Evolutionary conservation across 2,888 invertebrate genomes (phyloP).

Genomic region (Tenthredo scrophulariae): DNA sequence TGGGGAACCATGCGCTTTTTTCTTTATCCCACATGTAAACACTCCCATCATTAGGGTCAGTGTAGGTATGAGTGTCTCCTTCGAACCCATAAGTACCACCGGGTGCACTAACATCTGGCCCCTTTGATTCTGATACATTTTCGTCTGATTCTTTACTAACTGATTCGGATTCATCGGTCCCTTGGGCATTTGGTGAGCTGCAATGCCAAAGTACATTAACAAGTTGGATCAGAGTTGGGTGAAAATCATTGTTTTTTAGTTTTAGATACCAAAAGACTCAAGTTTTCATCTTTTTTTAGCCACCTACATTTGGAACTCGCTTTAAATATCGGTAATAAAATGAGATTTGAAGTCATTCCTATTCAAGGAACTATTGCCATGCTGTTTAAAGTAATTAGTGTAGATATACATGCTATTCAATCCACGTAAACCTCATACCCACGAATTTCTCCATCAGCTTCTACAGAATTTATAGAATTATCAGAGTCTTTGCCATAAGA

Average conservation of each 20-base stretch:
- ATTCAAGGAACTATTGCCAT: neutral
- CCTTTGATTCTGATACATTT: constrained; percentile 59
- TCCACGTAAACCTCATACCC: constrained; percentile 72
- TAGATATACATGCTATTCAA: neutral
- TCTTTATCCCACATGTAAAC: constrained; percentile 94
- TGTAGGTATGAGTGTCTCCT: constrained; percentile 89
- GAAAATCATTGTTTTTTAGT: constrained; percentile 25
- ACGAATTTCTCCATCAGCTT: constrained; percentile 73
- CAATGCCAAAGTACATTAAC: constrained; percentile 68
- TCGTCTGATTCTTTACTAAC: constrained; percentile 64
- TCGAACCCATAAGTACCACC: constrained; percentile 84
- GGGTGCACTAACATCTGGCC: constrained; percentile 67
- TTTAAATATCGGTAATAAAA: neutral
- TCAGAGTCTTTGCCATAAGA: constrained; percentile 79
- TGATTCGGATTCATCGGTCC: constrained; percentile 61
- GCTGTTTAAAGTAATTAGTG: constrained; percentile 55
- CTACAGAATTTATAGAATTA: constrained; percentile 68
- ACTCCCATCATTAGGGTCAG: constrained; percentile 90
- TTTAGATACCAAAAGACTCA: neutral
- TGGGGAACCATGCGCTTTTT: constrained; percentile 97
- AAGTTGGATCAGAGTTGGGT: constrained; percentile 58
- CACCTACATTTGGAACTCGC: neutral
- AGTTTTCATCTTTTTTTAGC: neutral
- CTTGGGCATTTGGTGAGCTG: constrained; percentile 55
- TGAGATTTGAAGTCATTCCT: neutral